phyloP scores from a whole-genome alignment of 2,113 vertebrate genomes.

The Dipodomys ordii region DNA sequence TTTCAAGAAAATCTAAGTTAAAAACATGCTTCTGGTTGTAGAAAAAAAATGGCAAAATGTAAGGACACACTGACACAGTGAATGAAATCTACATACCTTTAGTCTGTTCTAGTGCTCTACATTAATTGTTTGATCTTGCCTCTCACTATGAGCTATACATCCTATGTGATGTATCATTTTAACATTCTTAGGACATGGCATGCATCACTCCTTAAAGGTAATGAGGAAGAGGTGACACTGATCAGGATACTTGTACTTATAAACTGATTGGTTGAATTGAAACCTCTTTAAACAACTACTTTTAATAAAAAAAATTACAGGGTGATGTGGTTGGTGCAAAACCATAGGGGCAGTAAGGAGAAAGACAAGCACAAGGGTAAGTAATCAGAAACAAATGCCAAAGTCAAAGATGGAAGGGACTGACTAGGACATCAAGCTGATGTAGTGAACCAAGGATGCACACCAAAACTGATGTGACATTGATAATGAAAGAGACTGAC shows the following conservation, averaged over 20 bases:
- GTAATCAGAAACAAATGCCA: background rate
- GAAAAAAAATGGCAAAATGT: background rate
- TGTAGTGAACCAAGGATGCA: background rate
- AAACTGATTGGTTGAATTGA: no score
- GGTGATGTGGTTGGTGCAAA: background rate
- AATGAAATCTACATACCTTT: background rate
- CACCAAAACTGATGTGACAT: accelerated
- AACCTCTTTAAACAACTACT: no score
- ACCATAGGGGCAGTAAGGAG: background rate
- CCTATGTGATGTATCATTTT: background rate
- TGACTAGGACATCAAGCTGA: background rate
- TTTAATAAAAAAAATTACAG: no score
- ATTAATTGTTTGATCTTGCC: background rate
- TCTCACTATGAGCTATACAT: background rate
- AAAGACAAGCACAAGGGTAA: background rate
- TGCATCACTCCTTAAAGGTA: background rate
- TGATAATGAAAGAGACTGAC: background rate
- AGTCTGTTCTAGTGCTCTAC: background rate
- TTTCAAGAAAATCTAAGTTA: background rate
- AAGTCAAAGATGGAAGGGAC: background rate
- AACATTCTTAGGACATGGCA: background rate
- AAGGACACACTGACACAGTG: background rate
- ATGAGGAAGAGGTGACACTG: no score
- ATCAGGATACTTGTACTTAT: no score
- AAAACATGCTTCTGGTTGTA: background rate